These are phyloP conservation scores for Epinephelus cyanopodus DNA, from an alignment of 2,113 vertebrate species.

Conservation along the genomic window DNA sequence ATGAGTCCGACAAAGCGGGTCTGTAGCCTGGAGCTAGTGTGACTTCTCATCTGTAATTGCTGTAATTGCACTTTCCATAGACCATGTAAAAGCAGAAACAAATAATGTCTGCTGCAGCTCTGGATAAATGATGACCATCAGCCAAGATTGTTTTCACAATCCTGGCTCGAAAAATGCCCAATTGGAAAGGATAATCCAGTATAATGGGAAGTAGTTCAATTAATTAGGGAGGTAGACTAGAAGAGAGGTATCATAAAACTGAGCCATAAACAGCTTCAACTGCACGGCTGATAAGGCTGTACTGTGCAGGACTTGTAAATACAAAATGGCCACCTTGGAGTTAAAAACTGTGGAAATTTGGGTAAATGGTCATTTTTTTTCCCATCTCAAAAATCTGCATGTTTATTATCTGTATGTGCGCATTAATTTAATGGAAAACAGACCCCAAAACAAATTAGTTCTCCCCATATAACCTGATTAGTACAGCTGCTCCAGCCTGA, in stretches of 20 bases:
- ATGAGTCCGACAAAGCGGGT: slow-evolving; percentile 53
- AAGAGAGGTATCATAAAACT: slow-evolving; percentile 70
- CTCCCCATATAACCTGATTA: slow-evolving; percentile 67
- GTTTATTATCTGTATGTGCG: slow-evolving; percentile 64
- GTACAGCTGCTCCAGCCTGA: slow-evolving; percentile 41
- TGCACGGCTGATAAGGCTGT: slow-evolving; percentile 58
- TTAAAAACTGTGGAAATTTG: slow-evolving; percentile 61
- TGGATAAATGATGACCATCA: slow-evolving; percentile 65
- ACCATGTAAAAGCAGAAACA: slow-evolving; percentile 73
- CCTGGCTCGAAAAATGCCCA: slow-evolving; percentile 48
- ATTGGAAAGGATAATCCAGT: slow-evolving; percentile 65
- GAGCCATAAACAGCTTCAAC: slow-evolving; percentile 65
- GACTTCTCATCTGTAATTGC: slow-evolving; percentile 70
- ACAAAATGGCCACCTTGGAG: slow-evolving; percentile 73
- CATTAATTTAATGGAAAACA: slow-evolving; percentile 77
- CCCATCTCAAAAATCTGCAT: slow-evolving; percentile 67
- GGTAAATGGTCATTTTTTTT: slow-evolving; percentile 53
- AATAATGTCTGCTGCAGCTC: slow-evolving; percentile 62
- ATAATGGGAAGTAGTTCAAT: slow-evolving; percentile 72
- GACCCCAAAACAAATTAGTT: slow-evolving; percentile 60
- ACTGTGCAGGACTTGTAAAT: slow-evolving; percentile 66
- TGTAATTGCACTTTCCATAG: slow-evolving; percentile 68
- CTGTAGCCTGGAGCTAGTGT: slow-evolving; percentile 56
- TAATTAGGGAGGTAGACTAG: slow-evolving; percentile 66
- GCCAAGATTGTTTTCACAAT: slow-evolving; percentile 54